Base-by-base conservation (phyloP, 2,888 invertebrate species). In the Ferdinandea cuprea region DNA sequence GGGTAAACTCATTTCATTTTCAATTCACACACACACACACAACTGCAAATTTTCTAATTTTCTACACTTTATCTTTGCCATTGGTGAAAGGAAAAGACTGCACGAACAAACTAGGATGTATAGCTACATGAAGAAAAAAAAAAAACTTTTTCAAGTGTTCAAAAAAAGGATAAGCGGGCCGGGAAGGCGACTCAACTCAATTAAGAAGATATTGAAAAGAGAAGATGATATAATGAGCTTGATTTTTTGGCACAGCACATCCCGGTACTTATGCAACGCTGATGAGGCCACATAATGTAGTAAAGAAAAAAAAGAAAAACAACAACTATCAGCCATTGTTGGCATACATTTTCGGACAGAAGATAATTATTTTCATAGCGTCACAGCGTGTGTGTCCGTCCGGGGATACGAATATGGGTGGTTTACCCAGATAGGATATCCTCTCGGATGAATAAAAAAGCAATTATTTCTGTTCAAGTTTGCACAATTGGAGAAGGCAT, bases 191-290 rank as follows among this genome's bases (percentile, higher is more conserved):
- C 50, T 42, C 8, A 15, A 72, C 72, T 72, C 72, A 72, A 72
- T 72, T 72, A 72, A 72, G 72, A 25, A 15, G 50, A n/a, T 30
- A 35, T 54, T 32, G n/a, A 25, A 35, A 52, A 59, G 28, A 30
- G 44, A 19, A 37, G 54, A 44, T 25, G 46, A 68, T 13, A 48
- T 61, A 72, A 61, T 72, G 44, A 54, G 71, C 61, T 61, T 35
- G 32, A 52, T 71, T 52, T 71, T 71, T 71, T 71, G 71, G 71
- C 52, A 71, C 59, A 21, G 58, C 8, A 69, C 28, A 58, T 58
- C 58, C 68, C 21, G n/a, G 46, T 42, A 42, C 59, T 68, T 35
- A 35, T 68, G 44, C 42, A 35, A 25, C 8, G 58, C 52, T 25
- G 44, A 63, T 52, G 40, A 50, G 50, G 42, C 50, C 50, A 25